Conservation (phyloP, 2,113 vertebrate species). For the Rhegmatorhina hoffmannsi region DNA sequence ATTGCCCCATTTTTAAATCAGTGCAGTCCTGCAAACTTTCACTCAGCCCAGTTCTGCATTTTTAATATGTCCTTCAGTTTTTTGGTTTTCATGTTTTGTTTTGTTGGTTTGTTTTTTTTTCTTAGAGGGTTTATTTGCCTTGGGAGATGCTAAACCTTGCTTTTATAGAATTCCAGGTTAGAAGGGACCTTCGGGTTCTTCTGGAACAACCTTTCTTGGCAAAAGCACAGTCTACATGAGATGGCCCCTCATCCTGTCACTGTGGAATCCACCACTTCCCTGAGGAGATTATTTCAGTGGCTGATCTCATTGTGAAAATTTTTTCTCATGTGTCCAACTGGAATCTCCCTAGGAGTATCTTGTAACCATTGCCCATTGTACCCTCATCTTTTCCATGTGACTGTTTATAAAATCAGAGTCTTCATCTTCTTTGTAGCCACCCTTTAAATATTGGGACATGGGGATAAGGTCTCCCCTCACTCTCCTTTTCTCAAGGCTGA, state of each 20-base stretch:
- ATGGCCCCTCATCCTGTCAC: background rate
- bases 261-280: background rate
- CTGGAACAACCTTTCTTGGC: background rate
- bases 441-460: background rate
- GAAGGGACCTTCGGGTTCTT: background rate
- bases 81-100: background rate
- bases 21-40: background rate
- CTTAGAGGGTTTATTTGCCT: background rate
- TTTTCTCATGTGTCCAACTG: background rate
- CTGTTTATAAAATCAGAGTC: background rate
- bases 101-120: no score
- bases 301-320: background rate
- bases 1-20: background rate
- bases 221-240: background rate
- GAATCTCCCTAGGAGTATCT: background rate
- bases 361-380: background rate
- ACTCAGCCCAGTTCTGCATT: background rate
- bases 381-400: background rate
- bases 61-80: background rate
- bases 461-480: background rate
- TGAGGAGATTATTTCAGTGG: background rate
- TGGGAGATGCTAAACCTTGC: background rate
- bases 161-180: accelerated
- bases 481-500: background rate
- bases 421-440: background rate